These are phyloP conservation scores for Eudorcas thomsonii DNA, from an alignment of 2,113 vertebrate species.

Conservation along the genomic window DNA sequence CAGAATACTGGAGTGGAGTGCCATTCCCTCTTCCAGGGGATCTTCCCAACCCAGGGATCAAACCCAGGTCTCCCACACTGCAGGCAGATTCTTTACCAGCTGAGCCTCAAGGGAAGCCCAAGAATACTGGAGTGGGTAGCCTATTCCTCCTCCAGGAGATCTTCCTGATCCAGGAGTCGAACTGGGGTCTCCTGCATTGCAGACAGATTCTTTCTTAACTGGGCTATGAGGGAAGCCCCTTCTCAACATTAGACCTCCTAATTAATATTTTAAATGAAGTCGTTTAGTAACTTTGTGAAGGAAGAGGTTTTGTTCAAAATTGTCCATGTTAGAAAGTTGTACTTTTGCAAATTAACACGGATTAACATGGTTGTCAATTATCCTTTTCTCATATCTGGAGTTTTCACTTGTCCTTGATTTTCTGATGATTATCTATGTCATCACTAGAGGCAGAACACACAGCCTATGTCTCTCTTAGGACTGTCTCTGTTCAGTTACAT, in stretches of 20 bases:
- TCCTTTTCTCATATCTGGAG: neutral
- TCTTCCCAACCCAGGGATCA: neutral
- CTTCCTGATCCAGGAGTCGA: too few relatives aligned
- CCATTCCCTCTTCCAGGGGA: neutral
- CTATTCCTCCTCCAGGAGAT: too few relatives aligned
- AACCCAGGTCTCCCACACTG: neutral
- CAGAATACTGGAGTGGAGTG: neutral
- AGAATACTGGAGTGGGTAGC: too few relatives aligned
- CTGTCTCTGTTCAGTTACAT: neutral
- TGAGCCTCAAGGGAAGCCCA: too few relatives aligned
- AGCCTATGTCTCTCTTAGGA: neutral
- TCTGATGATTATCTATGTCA: neutral
- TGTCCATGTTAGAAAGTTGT: neutral
- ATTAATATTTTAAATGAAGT: conserved; percentile 17
- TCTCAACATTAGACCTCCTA: neutral
- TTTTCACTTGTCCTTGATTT: neutral
- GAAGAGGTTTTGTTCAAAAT: neutral
- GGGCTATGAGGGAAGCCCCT: neutral
- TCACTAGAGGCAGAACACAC: neutral
- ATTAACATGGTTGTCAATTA: neutral
- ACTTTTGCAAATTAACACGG: neutral
- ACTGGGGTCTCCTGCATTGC: too few relatives aligned
- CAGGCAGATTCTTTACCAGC: neutral
- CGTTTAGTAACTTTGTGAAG: neutral
- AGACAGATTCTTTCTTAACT: too few relatives aligned